A percentile compares a stretch with the other conserved stretches of the same genome.
Conservation (phyloP, 2,888 invertebrate species). For the Tetranychus piercei region DNA sequence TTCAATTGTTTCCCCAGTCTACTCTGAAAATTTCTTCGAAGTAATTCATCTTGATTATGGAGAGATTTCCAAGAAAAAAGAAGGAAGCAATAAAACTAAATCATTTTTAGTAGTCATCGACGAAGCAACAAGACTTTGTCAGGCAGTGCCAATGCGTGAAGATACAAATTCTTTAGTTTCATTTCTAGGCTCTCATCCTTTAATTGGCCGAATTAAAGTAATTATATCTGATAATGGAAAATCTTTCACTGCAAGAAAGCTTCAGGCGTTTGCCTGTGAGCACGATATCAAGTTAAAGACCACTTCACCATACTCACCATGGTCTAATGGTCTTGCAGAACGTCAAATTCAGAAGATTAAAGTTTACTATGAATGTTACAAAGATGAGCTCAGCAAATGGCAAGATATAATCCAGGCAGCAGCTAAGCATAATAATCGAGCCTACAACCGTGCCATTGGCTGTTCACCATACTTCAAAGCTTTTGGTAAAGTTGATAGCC, state of each 20-base stretch:
- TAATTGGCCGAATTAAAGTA: too few relatives aligned
- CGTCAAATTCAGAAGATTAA: neutral
- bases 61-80: slow-evolving; percentile 2
- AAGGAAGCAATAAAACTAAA: neutral
- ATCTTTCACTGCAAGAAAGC: neutral
- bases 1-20: too few relatives aligned
- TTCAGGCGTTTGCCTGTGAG: neutral
- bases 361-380: neutral
- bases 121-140: too few relatives aligned
- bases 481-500: neutral
- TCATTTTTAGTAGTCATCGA: neutral
- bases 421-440: neutral
- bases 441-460: neutral
- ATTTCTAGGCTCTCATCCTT: too few relatives aligned
- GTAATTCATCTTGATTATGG: slow-evolving; percentile 9
- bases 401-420: neutral
- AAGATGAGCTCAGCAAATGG: neutral
- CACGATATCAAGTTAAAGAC: neutral
- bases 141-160: too few relatives aligned
- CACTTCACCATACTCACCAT: neutral
- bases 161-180: too few relatives aligned
- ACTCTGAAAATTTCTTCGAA: neutral
- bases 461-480: slow-evolving; percentile 5
- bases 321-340: neutral
- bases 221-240: neutral